A percentile compares a stretch with the other conserved stretches of the same genome.
Evolutionary conservation across 2,113 vertebrate genomes (phyloP).

Genomic region (Datnioides undecimradiatus): DNA sequence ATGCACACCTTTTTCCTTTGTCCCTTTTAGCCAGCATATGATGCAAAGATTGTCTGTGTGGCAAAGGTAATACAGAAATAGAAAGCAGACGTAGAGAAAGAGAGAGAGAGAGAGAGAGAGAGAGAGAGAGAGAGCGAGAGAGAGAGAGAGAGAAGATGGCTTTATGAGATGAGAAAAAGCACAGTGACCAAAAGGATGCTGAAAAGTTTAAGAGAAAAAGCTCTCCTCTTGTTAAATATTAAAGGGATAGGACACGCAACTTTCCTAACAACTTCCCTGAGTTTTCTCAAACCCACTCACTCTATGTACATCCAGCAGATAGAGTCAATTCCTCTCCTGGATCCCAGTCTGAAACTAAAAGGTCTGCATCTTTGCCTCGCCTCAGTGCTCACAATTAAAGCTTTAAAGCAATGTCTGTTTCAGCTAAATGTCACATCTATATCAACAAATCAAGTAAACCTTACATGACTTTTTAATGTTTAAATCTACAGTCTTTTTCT

Average conservation of each 20-base stretch:
- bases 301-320: constrained; percentile 19
- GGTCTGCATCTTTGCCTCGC: constrained; percentile 50
- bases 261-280: constrained; percentile 66
- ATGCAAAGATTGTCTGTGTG: constrained; percentile 30
- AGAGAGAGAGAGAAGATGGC: constrained; percentile 14
- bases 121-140: not conserved
- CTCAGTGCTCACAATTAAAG: constrained; percentile 61
- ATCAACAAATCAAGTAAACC: constrained; percentile 68
- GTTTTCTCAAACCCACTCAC: constrained; percentile 54
- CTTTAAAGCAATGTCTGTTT: constrained; percentile 57
- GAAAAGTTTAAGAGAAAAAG: constrained; percentile 74
- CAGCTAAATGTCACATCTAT: constrained; percentile 70
- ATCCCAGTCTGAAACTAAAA: constrained; percentile 62
- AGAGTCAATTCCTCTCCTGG: constrained; percentile 56
- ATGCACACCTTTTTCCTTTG: constrained; percentile 4
- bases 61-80: constrained; percentile 55
- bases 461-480: constrained; percentile 61
- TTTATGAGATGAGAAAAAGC: constrained; percentile 37
- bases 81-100: constrained; percentile 4
- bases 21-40: constrained; percentile 27
- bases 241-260: constrained; percentile 74
- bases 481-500: constrained; percentile 57
- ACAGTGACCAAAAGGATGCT: constrained; percentile 60
- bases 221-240: constrained; percentile 83
- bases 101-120: constrained; percentile 9